Conservation (phyloP, 2,797 vertebrate genomes). For the Thaleichthys pacificus region DNA sequence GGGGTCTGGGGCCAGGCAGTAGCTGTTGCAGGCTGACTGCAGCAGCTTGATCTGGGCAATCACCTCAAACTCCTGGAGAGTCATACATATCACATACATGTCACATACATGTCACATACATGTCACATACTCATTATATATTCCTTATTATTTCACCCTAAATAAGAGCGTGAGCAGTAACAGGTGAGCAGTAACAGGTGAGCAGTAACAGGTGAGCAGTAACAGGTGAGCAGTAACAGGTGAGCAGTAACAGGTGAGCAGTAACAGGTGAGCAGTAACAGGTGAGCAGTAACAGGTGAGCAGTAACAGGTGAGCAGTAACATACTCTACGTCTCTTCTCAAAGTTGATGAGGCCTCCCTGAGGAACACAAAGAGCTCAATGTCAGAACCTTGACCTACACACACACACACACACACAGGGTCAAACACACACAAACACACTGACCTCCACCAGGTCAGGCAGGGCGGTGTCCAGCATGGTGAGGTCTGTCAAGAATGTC, state of each 20-base stretch:
- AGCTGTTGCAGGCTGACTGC: conserved; percentile 94
- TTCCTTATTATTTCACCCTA: too few species aligned
- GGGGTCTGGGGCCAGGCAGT: conserved; percentile 82
- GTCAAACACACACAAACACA: too few species aligned
- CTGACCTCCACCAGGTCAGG: conserved; percentile 88
- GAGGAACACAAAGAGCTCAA: conserved; percentile 23
- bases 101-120: too few species aligned
- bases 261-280: too few species aligned
- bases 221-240: too few species aligned
- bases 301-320: not conserved
- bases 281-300: too few species aligned
- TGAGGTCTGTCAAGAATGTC: conserved; percentile 90
- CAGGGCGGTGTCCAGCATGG: conserved; percentile 93
- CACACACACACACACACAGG: conserved; percentile 29
- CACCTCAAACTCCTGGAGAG: conserved; percentile 90
- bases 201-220: too few species aligned
- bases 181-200: too few species aligned
- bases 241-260: too few species aligned
- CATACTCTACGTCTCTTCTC: conserved; percentile 93
- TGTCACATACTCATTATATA: too few species aligned
- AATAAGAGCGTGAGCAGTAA: too few species aligned
- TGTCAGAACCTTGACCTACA: not conserved
- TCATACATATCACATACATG: not conserved
- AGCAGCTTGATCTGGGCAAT: conserved; percentile 94
- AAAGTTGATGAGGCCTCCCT: conserved; percentile 94